These are phyloP conservation scores for Babyrousa celebensis DNA, from an alignment of 2,797 vertebrate genomes.

Conservation along the genomic window DNA sequence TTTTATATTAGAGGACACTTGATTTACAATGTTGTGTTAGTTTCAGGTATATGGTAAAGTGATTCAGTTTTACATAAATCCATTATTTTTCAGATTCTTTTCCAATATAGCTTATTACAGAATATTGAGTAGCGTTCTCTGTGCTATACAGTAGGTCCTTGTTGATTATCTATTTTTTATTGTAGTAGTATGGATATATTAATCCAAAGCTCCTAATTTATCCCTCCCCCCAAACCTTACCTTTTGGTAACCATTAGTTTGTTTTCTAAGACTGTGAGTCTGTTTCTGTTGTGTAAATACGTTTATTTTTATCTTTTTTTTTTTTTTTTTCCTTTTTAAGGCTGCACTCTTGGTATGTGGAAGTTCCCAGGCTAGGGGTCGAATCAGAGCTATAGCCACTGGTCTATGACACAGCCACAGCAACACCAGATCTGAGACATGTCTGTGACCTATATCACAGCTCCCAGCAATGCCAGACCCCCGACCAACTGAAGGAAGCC, in stretches of 20 bases:
- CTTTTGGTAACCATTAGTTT: neutral
- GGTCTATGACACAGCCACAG: too few species aligned
- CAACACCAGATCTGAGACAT: too few species aligned
- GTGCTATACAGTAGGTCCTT: neutral
- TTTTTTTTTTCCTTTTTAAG: too few species aligned
- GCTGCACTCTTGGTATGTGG: too few species aligned
- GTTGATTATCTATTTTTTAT: neutral
- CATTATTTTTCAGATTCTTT: neutral
- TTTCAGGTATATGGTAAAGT: neutral
- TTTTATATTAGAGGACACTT: neutral
- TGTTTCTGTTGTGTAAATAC: neutral
- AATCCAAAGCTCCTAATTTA: neutral
- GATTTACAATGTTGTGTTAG: neutral
- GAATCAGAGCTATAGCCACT: too few species aligned
- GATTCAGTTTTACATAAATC: neutral
- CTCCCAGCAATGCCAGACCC: too few species aligned
- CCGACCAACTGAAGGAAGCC: too few species aligned
- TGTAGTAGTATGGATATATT: neutral
- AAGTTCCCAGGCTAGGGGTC: too few species aligned
- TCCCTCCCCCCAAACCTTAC: neutral
- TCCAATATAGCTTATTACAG: neutral
- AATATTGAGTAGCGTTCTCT: neutral
- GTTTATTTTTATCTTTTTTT: too few species aligned
- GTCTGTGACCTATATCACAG: too few species aligned
- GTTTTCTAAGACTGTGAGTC: neutral